Base-by-base conservation (phyloP, 2,797 vertebrate genomes). In the Parauchenoglanis punctatus region DNA sequence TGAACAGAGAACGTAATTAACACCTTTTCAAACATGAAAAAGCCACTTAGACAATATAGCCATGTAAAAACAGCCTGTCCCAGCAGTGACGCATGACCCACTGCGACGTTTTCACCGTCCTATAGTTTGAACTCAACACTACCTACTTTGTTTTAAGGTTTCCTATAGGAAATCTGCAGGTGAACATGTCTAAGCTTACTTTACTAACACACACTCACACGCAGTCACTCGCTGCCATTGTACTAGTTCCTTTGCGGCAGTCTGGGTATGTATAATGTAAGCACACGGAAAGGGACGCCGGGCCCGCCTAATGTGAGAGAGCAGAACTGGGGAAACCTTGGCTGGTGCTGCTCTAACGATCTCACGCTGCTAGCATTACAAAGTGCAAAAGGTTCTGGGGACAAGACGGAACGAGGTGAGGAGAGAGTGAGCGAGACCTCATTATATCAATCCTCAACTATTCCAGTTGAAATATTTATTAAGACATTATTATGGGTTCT, bases 381-480 rank as follows among this genome's bases (percentile, higher is more conserved):
- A 93, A 95, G 93, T 93, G 92, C 94, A 95, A 94, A 89, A 93
- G 94, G 93, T 96, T 95, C 93, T 90, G 87, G 92, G 91, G 90
- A 91, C 93, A 89, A 93, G 90, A 93, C 93, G 17, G 11, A 67
- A 77, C 52, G 52, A 75, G 93, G 93, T 91, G 93, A 88, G 87
- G 90, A 93, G 88, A 91, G 92, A 75, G 77, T 68, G 65, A 87
- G 89, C 25, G 91, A 93, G 92, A 93, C 92, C 91, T 95, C 92
- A 95, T 94, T 94, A 94, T 88, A 90, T 87, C 88, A 90, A 92
- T 92, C 88, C 87, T 84, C 49, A 94, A 94, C 88, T 90, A 94
- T 93, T 94, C 86, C 92, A 89, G 87, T 90, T 95, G 93, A 95
- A 96, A 95, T 94, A 94, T 96, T 96, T 96, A 95, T 94, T 94